Base-by-base conservation (phyloP, 2,113 vertebrate genomes). In the Dermatemys mawii region DNA sequence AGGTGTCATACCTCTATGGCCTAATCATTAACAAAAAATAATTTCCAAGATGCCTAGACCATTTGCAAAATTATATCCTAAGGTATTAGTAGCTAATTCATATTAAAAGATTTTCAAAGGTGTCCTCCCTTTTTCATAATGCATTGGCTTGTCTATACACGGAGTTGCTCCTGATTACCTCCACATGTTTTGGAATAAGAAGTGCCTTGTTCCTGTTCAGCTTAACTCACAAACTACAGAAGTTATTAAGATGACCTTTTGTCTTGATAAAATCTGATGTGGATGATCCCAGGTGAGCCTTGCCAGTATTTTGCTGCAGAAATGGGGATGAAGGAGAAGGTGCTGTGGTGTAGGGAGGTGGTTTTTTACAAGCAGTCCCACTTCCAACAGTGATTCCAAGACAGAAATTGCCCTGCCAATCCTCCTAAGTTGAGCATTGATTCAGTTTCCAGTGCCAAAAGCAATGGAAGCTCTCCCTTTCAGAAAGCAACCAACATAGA, bases 21-120 rank as follows among this genome's bases (percentile, higher is more conserved):
- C 90, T 89, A 95, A 89, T 90, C 87, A 94, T 96, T 93, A 95
- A 93, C 70, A 92, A 35, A 35, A 78, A 96, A 73, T 81, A 54
- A 84, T 92, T 92, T 57, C 49, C 29, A 2, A 1, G 24, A 60
- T 78, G n/a, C n/a, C 73, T 92, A 93, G 92, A 48, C 35, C 84
- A 53, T 13, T 80, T n/a, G 46, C 81, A 84, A 80, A 96, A 4
- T 90, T 90, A 26, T 73, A 89, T 82, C 89, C 83, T n/a, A 73
- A 93, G 86, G 24, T 76, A 63, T 89, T 84, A 94, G 32, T 32
- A 93, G 17, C 49, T 85, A n/a, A 48, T 63, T 46, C 55, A 79
- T 29, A 78, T 19, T 57, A 86, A 91, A 90, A 86, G 41, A 90
- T 84, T 60, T 29, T 87, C 14, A 54, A 93, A 83, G 38, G 0